A percentile compares a stretch with the other conserved stretches of the same genome.
Conservation (phyloP, 2,113 vertebrate genomes). For the Labeo rohita region DNA sequence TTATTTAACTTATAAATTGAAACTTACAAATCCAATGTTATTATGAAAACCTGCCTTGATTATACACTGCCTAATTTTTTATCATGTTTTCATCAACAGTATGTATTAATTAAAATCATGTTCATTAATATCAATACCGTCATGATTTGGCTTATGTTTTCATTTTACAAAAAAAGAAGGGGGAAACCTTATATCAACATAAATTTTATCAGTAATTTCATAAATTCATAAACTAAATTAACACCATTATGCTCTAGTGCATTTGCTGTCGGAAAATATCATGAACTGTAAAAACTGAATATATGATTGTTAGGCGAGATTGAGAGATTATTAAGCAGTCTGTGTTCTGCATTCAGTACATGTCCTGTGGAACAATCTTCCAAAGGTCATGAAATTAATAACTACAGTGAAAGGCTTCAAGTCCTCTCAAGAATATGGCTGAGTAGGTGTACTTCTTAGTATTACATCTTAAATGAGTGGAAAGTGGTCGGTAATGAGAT, state of each 20-base stretch:
- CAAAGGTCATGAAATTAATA: constrained; percentile 25
- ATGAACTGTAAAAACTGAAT: neutral
- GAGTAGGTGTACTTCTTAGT: constrained; percentile 30
- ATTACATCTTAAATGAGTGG: constrained; percentile 3
- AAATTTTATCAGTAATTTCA: neutral
- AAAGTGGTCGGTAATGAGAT: constrained; percentile 16
- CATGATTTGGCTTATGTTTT: neutral
- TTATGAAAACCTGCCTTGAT: neutral
- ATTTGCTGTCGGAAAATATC: neutral
- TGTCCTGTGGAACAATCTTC: neutral
- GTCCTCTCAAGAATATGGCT: constrained; percentile 31
- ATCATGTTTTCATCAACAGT: neutral
- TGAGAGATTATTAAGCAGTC: neutral
- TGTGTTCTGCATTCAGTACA: constrained; percentile 22
- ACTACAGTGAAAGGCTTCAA: neutral
- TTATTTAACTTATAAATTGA: too few relatives aligned
- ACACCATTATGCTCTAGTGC: neutral
- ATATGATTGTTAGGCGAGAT: neutral
- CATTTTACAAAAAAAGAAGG: neutral
- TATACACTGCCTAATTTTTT: neutral
- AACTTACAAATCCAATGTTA: neutral
- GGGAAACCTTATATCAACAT: too few relatives aligned
- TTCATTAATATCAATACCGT: neutral
- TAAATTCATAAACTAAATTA: neutral
- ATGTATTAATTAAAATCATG: neutral